Percentiles rank a stretch among this genome's conserved stretches.
Evolutionary conservation across 2,113 vertebrate genomes (phyloP).

Genomic region (Notechis scutatus): DNA sequence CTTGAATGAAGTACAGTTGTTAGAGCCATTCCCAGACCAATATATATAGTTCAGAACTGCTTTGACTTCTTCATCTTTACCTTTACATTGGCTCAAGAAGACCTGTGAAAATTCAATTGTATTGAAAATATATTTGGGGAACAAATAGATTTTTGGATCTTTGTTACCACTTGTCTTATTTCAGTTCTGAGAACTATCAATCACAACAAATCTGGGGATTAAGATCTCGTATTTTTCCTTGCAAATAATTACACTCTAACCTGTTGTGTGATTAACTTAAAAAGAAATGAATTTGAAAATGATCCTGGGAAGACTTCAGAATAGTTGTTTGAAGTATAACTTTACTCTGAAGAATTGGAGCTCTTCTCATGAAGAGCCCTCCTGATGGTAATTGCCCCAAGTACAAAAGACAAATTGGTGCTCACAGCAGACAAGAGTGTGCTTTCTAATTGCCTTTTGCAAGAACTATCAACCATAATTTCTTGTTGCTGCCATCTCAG

Average conservation of each 20-base stretch:
- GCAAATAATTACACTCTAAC: background rate
- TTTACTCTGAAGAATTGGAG: background rate
- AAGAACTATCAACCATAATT: background rate
- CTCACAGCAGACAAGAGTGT: background rate
- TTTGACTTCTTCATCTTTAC: background rate
- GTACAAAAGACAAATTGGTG: background rate
- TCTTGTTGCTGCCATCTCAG: background rate
- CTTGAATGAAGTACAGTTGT: background rate
- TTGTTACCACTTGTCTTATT: background rate
- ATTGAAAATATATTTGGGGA: background rate
- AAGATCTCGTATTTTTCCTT: background rate
- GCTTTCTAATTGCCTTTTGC: background rate
- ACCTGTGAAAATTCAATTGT: background rate
- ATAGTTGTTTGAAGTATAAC: background rate
- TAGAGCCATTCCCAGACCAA: background rate
- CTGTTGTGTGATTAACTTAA: background rate
- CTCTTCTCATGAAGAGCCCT: background rate
- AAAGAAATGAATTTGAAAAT: background rate
- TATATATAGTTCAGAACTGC: background rate
- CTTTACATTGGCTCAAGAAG: background rate
- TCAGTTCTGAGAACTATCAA: background rate
- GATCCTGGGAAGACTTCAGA: background rate
- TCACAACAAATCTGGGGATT: background rate
- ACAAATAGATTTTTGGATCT: background rate
- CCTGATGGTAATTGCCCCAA: background rate